Conservation (phyloP, 1,140 invertebrate species). For the Heliothis virescens region DNA sequence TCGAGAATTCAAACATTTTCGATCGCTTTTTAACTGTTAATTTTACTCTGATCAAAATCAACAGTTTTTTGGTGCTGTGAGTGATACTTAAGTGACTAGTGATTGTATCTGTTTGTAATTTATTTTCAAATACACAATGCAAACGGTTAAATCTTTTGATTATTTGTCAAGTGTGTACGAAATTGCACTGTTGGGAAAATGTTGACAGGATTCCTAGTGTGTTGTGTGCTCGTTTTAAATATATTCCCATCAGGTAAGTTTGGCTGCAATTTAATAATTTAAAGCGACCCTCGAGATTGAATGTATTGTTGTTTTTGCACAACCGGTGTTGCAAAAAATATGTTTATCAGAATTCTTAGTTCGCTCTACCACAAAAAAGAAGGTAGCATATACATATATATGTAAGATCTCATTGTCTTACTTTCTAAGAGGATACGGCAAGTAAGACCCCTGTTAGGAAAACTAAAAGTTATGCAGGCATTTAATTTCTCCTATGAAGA, state of each 20-base stretch:
- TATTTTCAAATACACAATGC: conserved; percentile 78
- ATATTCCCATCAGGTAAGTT: conserved; percentile 73
- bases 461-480: no score
- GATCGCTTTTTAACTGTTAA: conserved; percentile 65
- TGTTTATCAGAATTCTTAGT: not conserved
- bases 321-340: conserved; percentile 2
- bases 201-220: conserved; percentile 76
- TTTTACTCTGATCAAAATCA: conserved; percentile 63
- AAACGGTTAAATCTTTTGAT: conserved; percentile 76
- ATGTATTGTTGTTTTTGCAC: not conserved
- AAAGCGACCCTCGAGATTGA: conserved; percentile 27
- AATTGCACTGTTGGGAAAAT: conserved; percentile 78
- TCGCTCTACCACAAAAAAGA: not conserved
- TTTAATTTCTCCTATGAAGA: no score
- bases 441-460: no score
- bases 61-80: conserved; percentile 66
- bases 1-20: conserved; percentile 54
- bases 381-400: no score
- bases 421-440: no score
- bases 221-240: conserved; percentile 68
- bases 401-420: no score
- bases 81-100: conserved; percentile 56
- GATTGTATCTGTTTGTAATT: conserved; percentile 57
- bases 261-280: not conserved
- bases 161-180: conserved; percentile 70